These are phyloP conservation scores for Venustoraphidia nigricollis DNA, from an alignment of 2,888 invertebrate species.

Conservation along the genomic window DNA sequence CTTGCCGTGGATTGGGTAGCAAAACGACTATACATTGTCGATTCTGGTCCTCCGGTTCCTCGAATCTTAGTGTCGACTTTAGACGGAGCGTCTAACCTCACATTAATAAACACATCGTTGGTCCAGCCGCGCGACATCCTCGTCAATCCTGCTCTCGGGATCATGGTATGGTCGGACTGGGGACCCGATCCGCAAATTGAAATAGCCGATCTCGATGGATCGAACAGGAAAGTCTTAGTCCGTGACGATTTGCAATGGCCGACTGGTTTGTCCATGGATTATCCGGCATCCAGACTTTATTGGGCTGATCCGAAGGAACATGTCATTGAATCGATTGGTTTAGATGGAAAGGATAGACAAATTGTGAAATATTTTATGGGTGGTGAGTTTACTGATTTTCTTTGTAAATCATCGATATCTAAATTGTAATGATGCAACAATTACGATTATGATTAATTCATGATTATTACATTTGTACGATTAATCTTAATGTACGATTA, in stretches of 20 bases:
- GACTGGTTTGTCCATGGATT: constrained; percentile 59
- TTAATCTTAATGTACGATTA: too few species aligned
- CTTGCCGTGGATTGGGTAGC: constrained; percentile 59
- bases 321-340: constrained; percentile 48
- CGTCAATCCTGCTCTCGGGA: constrained; percentile 45
- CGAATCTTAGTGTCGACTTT: constrained; percentile 33
- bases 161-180: constrained; percentile 63
- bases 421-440: too few species aligned
- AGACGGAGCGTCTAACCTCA: constrained; percentile 38
- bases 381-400: constrained; percentile 20
- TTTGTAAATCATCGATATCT: neutral
- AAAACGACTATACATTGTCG: constrained; percentile 53
- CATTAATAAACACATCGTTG: constrained; percentile 32
- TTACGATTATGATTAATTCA: too few species aligned
- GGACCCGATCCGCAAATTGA: constrained; percentile 48
- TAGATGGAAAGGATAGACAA: constrained; percentile 53
- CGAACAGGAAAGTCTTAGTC: constrained; percentile 37
- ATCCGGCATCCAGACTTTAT: constrained; percentile 58
- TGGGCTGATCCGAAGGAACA: constrained; percentile 71
- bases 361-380: constrained; percentile 38
- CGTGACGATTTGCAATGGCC: constrained; percentile 50
- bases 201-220: constrained; percentile 49
- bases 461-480: too few species aligned
- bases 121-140: constrained; percentile 57
- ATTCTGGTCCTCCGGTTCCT: constrained; percentile 32